Base-by-base conservation (phyloP, 2,113 vertebrate species). In the Otus sunia region DNA sequence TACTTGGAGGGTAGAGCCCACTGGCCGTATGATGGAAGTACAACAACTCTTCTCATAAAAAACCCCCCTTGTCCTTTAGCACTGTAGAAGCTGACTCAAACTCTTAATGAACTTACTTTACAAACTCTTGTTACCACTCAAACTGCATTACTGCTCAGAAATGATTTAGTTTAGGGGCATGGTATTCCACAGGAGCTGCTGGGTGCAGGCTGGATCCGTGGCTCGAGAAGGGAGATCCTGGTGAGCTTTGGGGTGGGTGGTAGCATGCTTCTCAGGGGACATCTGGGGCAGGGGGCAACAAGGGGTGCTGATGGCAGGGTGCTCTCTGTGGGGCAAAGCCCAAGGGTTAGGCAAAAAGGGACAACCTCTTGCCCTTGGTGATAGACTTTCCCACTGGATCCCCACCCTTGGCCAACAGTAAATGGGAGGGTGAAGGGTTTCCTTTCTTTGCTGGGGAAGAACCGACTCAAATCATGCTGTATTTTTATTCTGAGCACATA, bases 181-280 rank as follows among this genome's bases (percentile, higher is more conserved):
- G 9, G 25, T 37, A 15, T 45, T 67, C 19, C 76, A 47, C 7
- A 60, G 56, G 5, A 34, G 12, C 41, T 90, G 14, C 9, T 55
- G 27, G 1, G 2, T 2, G 6, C 12, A 16, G 49, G 13, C 9
- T 66, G 17, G 27, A 63, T 26, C 21, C 1, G 2, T 2, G 1
- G 21, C 1, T 8, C 8, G 15, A 76, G 29, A 34, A 53, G 10
- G 21, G 12, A 77, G 37, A 32, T 32, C 17, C 11, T 41, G 47
- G 17, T 50, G 15, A 4, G 4, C 9, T 32, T 25, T 36, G 39
- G 17, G 23, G 11, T 68, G 68, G 15, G 27, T 39, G 29, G 34
- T 52, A 11, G 10, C 21, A 60, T 2, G 3, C 7, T 56, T 52
- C 62, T 26, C 6, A 6, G 56, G 56, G 30, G 52, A 47, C 56